Percentiles rank a stretch among this genome's conserved stretches.
Evolutionary conservation across 2,113 vertebrate species (phyloP).

Genomic region (Neomonachus schauinslandi): DNA sequence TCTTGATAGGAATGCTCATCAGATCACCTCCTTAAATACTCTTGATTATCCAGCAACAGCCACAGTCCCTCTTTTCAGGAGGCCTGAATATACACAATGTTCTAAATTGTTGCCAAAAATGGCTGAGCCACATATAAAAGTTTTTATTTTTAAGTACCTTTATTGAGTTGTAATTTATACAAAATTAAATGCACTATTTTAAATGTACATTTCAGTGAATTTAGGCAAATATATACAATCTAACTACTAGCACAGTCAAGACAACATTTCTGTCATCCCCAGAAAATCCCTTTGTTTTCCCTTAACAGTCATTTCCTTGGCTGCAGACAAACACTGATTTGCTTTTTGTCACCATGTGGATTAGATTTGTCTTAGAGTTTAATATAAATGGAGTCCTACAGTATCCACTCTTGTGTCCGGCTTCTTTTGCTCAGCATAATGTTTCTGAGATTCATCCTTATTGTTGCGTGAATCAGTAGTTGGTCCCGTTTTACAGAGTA

Average conservation of each 20-base stretch:
- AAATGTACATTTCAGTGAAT: background rate
- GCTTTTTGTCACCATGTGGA: background rate
- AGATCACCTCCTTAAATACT: background rate
- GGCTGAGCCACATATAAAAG: background rate
- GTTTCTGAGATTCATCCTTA: background rate
- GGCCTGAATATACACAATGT: background rate
- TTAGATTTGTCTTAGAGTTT: background rate
- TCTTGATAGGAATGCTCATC: background rate
- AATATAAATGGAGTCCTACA: background rate
- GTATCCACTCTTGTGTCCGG: background rate
- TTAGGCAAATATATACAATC: background rate
- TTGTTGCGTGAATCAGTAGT: background rate
- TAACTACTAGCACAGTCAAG: background rate
- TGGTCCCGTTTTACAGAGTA: background rate
- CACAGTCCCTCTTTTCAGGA: background rate
- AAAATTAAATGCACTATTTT: background rate
- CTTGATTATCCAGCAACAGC: background rate
- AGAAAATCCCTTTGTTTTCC: background rate
- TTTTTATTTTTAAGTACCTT: constrained; percentile 19
- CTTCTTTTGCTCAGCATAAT: background rate
- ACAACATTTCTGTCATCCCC: background rate
- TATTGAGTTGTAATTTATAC: constrained; percentile 2
- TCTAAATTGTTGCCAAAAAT: background rate
- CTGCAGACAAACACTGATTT: background rate
- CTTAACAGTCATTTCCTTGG: background rate